A percentile compares a stretch with the other conserved stretches of the same genome.
Conservation (phyloP, 2,797 vertebrate species). For the Alfaro cultratus region DNA sequence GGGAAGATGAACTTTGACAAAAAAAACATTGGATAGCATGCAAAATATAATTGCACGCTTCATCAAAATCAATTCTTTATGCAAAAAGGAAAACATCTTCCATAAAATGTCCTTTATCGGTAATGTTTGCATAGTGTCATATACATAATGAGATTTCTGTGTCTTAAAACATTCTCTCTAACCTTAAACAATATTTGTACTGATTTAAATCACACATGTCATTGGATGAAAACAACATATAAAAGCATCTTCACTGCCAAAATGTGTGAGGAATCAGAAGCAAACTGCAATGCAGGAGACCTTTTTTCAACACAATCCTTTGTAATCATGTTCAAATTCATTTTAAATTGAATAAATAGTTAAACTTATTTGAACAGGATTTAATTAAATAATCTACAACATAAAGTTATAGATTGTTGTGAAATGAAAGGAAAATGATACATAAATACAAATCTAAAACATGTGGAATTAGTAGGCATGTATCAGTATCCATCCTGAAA, state of each 20-base stretch:
- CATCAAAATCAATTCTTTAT: slow-evolving; percentile 21
- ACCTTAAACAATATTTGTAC: background rate
- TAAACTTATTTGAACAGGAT: background rate
- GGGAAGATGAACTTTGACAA: slow-evolving; percentile 39
- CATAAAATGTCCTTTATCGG: slow-evolving; percentile 3
- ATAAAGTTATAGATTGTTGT: background rate
- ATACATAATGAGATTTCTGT: background rate
- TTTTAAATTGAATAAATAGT: background rate
- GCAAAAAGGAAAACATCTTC: background rate
- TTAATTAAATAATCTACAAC: background rate
- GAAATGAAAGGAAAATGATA: background rate
- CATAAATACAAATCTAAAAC: background rate
- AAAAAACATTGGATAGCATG: slow-evolving; percentile 36
- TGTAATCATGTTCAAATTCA: too few relatives aligned
- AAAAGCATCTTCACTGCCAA: background rate
- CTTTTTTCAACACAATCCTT: slow-evolving; percentile 1
- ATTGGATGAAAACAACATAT: background rate
- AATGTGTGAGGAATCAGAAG: background rate
- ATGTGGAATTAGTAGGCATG: background rate
- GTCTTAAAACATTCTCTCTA: background rate
- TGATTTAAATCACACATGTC: background rate
- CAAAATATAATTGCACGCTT: slow-evolving; percentile 35
- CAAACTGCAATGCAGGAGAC: background rate
- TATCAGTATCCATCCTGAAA: slow-evolving; percentile 2
- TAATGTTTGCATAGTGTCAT: background rate